These are phyloP conservation scores for Bufotes viridis DNA, from an alignment of 2,797 vertebrate genomes.

Conservation along the genomic window DNA sequence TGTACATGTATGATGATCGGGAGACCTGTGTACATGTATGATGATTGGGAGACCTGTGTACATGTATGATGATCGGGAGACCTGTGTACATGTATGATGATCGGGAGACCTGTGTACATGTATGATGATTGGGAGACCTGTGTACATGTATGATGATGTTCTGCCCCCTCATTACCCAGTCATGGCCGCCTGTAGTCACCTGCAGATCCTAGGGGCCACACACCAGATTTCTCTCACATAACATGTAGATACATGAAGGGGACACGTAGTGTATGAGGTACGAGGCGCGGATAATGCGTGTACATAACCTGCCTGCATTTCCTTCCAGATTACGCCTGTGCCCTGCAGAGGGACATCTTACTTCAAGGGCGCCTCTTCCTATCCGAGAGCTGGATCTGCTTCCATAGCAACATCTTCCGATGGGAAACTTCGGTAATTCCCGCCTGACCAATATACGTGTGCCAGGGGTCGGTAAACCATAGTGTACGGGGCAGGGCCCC, in stretches of 20 bases:
- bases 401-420: slow-evolving; percentile 94
- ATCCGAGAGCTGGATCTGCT: slow-evolving; percentile 91
- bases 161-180: background rate
- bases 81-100: background rate
- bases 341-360: slow-evolving; percentile 93
- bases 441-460: background rate
- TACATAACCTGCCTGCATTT: background rate
- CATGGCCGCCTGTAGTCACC: background rate
- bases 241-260: too few species aligned
- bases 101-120: background rate
- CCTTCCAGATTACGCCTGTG: slow-evolving; percentile 87
- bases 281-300: background rate
- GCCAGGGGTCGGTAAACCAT: background rate
- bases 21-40: background rate
- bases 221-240: too few species aligned
- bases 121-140: background rate
- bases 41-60: background rate
- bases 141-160: background rate
- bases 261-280: background rate
- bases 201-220: too few species aligned
- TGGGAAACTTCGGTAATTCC: slow-evolving; percentile 88
- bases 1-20: background rate
- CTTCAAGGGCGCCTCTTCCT: slow-evolving; percentile 91
- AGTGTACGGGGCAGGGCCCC: background rate
- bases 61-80: background rate